A percentile compares a stretch with the other conserved stretches of the same genome.
These are phyloP conservation scores for Spilosoma lubricipeda DNA, from an alignment of 2,888 invertebrate genomes.

Conservation along the genomic window DNA sequence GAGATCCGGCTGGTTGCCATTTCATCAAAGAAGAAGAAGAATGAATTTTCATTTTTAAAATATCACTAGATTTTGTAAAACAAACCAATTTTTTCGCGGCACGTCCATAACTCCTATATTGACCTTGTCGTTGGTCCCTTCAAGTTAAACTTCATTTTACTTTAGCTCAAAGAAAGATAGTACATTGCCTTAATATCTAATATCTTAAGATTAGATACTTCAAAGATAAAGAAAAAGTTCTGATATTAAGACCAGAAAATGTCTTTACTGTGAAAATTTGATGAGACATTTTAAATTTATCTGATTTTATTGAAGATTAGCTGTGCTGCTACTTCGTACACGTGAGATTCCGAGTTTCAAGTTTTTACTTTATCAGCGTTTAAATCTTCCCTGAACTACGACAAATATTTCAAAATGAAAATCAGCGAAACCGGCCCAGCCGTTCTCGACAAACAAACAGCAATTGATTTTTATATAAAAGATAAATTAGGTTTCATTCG, in stretches of 20 bases:
- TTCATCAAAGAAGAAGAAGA: too few species aligned
- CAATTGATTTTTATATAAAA: too few species aligned
- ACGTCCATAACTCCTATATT: conserved; percentile 45
- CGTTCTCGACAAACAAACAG: too few species aligned
- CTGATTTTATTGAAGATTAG: too few species aligned
- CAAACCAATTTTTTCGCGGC: conserved; percentile 20
- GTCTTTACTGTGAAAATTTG: background rate
- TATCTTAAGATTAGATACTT: conserved; percentile 36
- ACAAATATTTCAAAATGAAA: too few species aligned
- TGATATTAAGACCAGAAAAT: background rate
- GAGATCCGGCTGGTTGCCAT: too few species aligned
- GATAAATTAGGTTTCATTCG: background rate
- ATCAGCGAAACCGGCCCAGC: too few species aligned
- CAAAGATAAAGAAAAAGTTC: conserved; percentile 18
- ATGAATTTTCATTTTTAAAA: too few species aligned
- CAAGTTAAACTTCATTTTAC: conserved; percentile 51
- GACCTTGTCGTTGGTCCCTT: conserved; percentile 53
- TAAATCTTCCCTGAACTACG: too few species aligned
- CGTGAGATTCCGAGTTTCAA: too few species aligned
- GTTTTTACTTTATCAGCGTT: too few species aligned
- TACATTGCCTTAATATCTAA: conserved; percentile 27
- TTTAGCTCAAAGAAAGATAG: conserved; percentile 38
- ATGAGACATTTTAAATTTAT: background rate
- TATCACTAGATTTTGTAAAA: conserved; percentile 7
- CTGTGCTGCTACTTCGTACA: too few species aligned